Base-by-base conservation (phyloP, 2,113 vertebrate genomes). In the Macroglossus sobrinus region DNA sequence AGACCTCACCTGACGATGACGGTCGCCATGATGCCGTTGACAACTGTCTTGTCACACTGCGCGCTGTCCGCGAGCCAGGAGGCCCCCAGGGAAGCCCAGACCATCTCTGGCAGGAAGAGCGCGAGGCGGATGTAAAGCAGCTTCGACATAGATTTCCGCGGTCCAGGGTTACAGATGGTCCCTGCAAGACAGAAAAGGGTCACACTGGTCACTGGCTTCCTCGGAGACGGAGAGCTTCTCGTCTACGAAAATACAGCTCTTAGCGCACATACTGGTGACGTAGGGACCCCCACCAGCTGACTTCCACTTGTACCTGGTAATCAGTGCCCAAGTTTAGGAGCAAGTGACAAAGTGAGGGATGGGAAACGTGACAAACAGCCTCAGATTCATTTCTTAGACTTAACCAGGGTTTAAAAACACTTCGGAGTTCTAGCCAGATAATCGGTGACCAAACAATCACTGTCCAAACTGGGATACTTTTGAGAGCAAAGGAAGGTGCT, bases 121-220 rank as follows among this genome's bases (percentile, higher is more conserved):
- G 99, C 64, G 0, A 99, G 98, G 0, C 99, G 99, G 85, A 99
- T 30, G 90, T 99, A 99, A 43, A 99, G 98, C 85, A 99, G 98
- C 2, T 98, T 99, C 2, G 99, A 98, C 98, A 99, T 99, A 26
- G 99, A 99, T 95, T 99, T 99, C 59, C 99, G 99, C 0, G 99
- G 99, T 10, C 99, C 99, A 0, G 99, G 99, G 96, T 99, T 99
- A 57, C 99, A 99, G 57, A 99, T 99, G 8, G 99, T 99, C 93
- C 99, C 99, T 99, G 97, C 50, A 98, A 98, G 66, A 97, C 16
- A 97, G 45, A 78, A 11, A 89, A 97, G 2, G 28, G 13, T n/a
- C 69, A 30, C 0, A 6, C 22, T 45, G 45, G 68, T 61, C 50
- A 45, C 16, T 4, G 4, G 59, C 53, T 14, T 45, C 85, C n/a